A percentile compares a stretch with the other conserved stretches of the same genome.
Evolutionary conservation across 1,140 invertebrate species (phyloP).

Genomic region (Brachionus plicatilis): DNA sequence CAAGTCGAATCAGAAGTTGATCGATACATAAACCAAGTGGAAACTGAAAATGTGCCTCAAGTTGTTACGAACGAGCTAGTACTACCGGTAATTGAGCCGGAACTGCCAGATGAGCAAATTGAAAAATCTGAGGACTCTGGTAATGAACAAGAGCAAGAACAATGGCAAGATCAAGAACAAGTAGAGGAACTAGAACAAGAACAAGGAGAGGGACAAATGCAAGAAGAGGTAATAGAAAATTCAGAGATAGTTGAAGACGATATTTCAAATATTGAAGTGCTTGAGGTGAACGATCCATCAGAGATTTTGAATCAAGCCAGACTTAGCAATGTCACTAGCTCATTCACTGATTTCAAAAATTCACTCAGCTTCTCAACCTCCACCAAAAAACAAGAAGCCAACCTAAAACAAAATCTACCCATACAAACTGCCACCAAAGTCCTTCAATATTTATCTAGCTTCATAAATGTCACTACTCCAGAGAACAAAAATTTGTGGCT

Average conservation of each 20-base stretch:
- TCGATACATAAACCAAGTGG: not conserved
- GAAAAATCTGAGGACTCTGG: not conserved
- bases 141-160: not conserved
- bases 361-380: not conserved
- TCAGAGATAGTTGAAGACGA: not conserved
- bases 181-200: not conserved
- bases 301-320: not conserved
- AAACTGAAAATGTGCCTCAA: not conserved
- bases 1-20: not conserved
- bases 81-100: not conserved
- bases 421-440: not conserved
- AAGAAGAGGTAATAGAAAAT: not conserved
- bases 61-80: not conserved
- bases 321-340: not conserved
- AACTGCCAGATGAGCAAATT: not conserved
- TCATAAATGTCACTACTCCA: not conserved
- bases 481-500: constrained; percentile 31
- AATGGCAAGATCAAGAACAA: not conserved
- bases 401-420: not conserved
- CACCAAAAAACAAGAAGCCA: not conserved
- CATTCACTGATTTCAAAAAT: not conserved
- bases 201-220: not conserved
- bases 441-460: not conserved
- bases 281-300: not conserved
- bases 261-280: not conserved